Evolutionary conservation across 1,140 invertebrate genomes (phyloP).

Genomic region (Drosophila insularis): DNA sequence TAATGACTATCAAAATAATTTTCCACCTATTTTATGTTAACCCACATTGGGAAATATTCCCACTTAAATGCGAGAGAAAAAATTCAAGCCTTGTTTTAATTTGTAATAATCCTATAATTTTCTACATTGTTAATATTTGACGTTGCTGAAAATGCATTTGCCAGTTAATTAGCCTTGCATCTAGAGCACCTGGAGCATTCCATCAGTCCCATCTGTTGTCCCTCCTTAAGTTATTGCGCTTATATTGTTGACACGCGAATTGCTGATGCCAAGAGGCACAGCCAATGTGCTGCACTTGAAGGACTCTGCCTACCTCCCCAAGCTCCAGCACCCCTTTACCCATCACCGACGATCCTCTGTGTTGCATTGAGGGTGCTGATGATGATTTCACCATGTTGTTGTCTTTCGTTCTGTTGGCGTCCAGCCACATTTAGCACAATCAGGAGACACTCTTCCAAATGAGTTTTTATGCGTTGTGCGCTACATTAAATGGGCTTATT

Average conservation of each 20-base stretch:
- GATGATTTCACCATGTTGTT: slow-evolving; percentile 39
- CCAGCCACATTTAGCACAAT: slow-evolving; percentile 36
- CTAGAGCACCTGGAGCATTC: slow-evolving; percentile 26
- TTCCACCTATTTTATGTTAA: too few relatives aligned
- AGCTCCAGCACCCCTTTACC: neutral
- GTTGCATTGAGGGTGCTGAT: slow-evolving; percentile 8
- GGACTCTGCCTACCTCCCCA: slow-evolving; percentile 15
- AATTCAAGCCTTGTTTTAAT: too few relatives aligned
- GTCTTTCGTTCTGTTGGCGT: slow-evolving; percentile 55
- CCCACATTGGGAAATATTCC: too few relatives aligned
- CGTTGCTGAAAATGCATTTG: slow-evolving; percentile 58
- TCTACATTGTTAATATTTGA: neutral
- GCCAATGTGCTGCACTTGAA: slow-evolving; percentile 70
- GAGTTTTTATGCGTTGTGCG: slow-evolving; percentile 73
- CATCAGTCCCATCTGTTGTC: slow-evolving; percentile 30
- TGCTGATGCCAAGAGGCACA: slow-evolving; percentile 35
- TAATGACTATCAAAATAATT: too few relatives aligned
- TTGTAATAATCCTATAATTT: too few relatives aligned
- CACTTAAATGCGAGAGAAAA: too few relatives aligned
- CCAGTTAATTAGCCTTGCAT: slow-evolving; percentile 64
- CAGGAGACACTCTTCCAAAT: slow-evolving; percentile 73
- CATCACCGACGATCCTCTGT: neutral
- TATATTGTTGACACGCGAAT: slow-evolving; percentile 79
- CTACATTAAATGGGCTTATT: slow-evolving; percentile 37
- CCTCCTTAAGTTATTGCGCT: slow-evolving; percentile 75